Evolutionary conservation across 2,113 vertebrate genomes (phyloP), one percentile per base, ranked within the genome.

Genomic region (Meleagris gallopavo): DNA sequence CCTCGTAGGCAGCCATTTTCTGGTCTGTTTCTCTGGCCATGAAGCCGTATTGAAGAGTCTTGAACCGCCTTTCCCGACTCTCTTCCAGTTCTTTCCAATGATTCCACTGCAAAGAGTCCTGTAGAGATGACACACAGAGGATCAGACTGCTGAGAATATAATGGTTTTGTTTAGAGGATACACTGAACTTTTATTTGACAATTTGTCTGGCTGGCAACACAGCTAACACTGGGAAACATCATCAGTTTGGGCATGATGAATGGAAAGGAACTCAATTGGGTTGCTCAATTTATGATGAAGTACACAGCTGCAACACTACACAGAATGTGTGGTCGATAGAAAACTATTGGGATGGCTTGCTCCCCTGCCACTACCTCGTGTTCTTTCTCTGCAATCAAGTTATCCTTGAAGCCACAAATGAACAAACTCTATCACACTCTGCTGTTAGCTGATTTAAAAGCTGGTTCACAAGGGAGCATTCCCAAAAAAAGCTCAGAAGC

Each of bases 41-140:
- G 46, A 87, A 76, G 45, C 95, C 90, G 2, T 38, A 78, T 24
- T 96, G 77, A 55, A 97, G 88, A 36, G 90, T 91, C 92, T 95
- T 96, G 76, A 98, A 95, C 22, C 96, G 96, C n/a, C 78, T 89
- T 72, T 97, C 96, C 45, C 98, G 86, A 75, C 95, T 96, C 65
- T 94, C 93, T 89, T 98, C 97, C 96, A 98, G 38, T 65, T 98
- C 96, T 77, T 96, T 96, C 98, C 98, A 98, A 15, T 67, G 96
- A 21, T 95, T 91, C 81, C 96, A 89, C 25, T 97, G 96, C 62
- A 90, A 58, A 54, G 65, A 88, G 52, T 80, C 90, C 97, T 98
- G 89, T 25, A 81, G 86, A 50, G 66, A 74, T 61, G 73, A 82
- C 41, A 91, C 30, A 88, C 3, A 64, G 46, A 11, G 76, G 36